Conservation (phyloP, 2,888 invertebrate genomes). For the Apodemia duryi region DNA sequence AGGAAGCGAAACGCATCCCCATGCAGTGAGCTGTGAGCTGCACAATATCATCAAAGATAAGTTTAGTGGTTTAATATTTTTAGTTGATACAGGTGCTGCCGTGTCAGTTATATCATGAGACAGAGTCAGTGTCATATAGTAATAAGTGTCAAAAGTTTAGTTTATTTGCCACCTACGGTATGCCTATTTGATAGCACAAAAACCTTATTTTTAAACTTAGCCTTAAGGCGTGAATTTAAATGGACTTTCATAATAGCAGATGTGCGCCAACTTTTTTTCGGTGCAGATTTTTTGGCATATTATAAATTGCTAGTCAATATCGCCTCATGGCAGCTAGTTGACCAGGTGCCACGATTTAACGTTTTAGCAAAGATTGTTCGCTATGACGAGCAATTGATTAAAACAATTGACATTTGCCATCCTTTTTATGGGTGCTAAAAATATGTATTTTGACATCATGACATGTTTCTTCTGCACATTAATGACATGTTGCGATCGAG, state of each 20-base stretch:
- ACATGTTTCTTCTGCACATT: too few relatives aligned
- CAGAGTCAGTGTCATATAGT: too few relatives aligned
- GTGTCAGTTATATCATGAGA: too few relatives aligned
- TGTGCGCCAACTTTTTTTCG: conserved; percentile 33
- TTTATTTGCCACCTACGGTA: conserved; percentile 31
- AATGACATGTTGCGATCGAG: too few relatives aligned
- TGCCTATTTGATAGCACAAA: conserved; percentile 24
- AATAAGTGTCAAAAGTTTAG: conserved; percentile 19
- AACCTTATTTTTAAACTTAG: conserved; percentile 21
- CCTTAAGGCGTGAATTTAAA: too few relatives aligned
- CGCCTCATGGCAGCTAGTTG: conserved; percentile 24
- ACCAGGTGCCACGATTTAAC: conserved; percentile 27
- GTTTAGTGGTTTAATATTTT: too few relatives aligned
- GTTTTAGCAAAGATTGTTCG: conserved; percentile 22
- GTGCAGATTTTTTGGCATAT: conserved; percentile 34
- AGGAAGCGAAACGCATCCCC: too few relatives aligned
- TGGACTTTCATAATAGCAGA: not conserved
- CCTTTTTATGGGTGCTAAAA: too few relatives aligned
- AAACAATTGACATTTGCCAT: too few relatives aligned
- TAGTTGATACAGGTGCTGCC: too few relatives aligned
- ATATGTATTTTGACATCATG: conserved; percentile 27
- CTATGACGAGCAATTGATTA: conserved; percentile 9
- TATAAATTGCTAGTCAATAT: conserved; percentile 33
- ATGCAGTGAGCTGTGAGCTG: too few relatives aligned
- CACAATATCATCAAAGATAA: too few relatives aligned